A percentile compares a stretch with the other conserved stretches of the same genome.
Conservation (phyloP, 2,797 vertebrate species). For the Hydrophis major region DNA sequence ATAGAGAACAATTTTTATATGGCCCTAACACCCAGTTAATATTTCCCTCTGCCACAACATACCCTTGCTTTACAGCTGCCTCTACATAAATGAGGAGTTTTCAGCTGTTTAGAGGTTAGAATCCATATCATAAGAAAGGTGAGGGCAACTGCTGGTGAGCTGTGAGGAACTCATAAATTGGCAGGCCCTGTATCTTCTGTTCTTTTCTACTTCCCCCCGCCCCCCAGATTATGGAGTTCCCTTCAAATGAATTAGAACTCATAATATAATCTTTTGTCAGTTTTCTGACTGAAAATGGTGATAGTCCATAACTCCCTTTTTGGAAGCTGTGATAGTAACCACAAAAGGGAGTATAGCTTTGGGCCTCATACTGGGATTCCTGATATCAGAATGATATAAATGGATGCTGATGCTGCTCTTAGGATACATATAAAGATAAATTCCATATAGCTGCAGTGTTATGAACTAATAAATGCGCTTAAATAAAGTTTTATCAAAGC, state of each 20-base stretch:
- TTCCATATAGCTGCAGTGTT: neutral
- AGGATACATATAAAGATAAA: neutral
- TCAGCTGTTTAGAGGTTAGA: neutral
- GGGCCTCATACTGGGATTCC: neutral
- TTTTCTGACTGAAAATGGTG: neutral
- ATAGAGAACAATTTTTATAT: neutral
- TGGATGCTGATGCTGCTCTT: neutral
- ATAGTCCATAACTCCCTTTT: neutral
- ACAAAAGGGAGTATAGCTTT: neutral
- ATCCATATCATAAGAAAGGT: neutral
- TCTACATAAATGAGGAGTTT: neutral
- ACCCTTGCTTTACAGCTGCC: neutral
- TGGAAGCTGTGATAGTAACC: neutral
- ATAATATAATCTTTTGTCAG: neutral
- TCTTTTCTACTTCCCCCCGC: neutral
- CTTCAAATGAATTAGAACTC: neutral
- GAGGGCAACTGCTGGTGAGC: neutral
- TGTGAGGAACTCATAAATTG: neutral
- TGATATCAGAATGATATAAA: neutral
- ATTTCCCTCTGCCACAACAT: neutral
- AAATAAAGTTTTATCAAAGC: no score
- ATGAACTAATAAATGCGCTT: no score
- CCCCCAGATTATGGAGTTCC: neutral
- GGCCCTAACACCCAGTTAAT: neutral
- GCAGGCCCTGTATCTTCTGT: neutral